Conservation (phyloP, 2,888 invertebrate genomes). For the Diaperis boleti region DNA sequence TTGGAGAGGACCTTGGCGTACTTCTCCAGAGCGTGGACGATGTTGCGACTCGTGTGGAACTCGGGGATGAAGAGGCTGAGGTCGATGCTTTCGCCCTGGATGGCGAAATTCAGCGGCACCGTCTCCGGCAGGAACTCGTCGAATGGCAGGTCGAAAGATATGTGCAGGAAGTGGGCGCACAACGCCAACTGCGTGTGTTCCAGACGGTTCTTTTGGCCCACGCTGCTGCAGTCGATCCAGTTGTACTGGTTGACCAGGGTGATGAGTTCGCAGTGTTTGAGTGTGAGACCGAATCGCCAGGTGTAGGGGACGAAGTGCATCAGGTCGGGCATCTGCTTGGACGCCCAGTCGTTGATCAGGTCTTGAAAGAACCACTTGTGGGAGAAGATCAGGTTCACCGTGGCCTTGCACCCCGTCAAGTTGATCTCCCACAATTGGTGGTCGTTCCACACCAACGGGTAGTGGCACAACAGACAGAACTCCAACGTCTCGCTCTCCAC, state of each 20-base stretch:
- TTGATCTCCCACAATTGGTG: conserved; percentile 95
- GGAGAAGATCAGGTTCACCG: conserved; percentile 90
- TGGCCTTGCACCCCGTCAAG: conserved; percentile 94
- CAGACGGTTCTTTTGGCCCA: conserved; percentile 75
- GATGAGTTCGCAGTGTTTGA: conserved; percentile 96
- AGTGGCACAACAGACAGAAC: conserved; percentile 89
- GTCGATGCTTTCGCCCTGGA: conserved; percentile 92
- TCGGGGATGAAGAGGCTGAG: conserved; percentile 92
- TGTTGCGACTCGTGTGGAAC: conserved; percentile 87
- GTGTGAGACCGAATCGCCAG: conserved; percentile 89
- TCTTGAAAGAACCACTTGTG: conserved; percentile 96
- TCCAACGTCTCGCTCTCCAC: conserved; percentile 95
- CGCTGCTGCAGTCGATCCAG: conserved; percentile 98
- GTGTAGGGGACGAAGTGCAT: conserved; percentile 97
- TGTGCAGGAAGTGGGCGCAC: conserved; percentile 92
- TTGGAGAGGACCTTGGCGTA: conserved; percentile 88
- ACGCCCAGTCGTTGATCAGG: conserved; percentile 96
- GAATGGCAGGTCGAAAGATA: conserved; percentile 95
- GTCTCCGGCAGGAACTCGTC: conserved; percentile 93
- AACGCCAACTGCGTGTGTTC: conserved; percentile 96
- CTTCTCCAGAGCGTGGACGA: conserved; percentile 86
- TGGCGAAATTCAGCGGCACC: conserved; percentile 90
- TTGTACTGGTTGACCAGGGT: conserved; percentile 96
- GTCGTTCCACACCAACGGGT: conserved; percentile 95
- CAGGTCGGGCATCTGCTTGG: conserved; percentile 92